Base-by-base conservation (phyloP, 1,140 invertebrate species). In the Globodera rostochiensis region DNA sequence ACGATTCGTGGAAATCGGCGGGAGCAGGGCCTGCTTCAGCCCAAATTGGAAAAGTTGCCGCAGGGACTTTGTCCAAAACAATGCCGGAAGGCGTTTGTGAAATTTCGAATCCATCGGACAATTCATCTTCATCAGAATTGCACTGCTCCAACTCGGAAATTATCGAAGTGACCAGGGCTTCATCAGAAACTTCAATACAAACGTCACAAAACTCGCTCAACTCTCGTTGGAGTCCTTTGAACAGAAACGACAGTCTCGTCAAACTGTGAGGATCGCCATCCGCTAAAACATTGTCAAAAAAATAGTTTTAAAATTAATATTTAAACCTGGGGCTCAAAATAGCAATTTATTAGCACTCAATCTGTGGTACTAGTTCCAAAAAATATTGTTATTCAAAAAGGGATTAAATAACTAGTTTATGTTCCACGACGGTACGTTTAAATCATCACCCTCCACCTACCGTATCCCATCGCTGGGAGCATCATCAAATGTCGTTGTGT, bases 401-500 rank as follows among this genome's bases (percentile, higher is more conserved):
- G 25, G 25, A 25, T 25, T 25, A 25, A 25, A 25, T 25, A 36
- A 36, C 36, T 36, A 36, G 1, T 36, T 36, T 36, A 36, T 36
- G 1, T 36, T 36, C 36, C 36, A 36, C 36, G 1, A 36, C 36
- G 36, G 36, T 36, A 36, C 2, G 36, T 36, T 36, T 1, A 25
- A 25, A 25, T 25, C 25, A 25, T 25, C 25, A 25, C 3, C 3
- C 25, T 46, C 25, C 13, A 84, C 83, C 73, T 83, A 84, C 83
- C 83, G 67, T 73, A 84, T 46, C 84, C 84, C 15, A 84, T 57
- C 1, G 83, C 82, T 13, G 83, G 83, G 5, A 84, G 53, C 67
- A 84, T 57, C 82, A 84, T 87, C 45, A 84, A 74, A 50, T 87
- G 78, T 45, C 74, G 70, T 47, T 82, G 47, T 50, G 82, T 83